phyloP scores from a whole-genome alignment of 2,888 invertebrate genomes.

The Ectropis crepuscularia region DNA sequence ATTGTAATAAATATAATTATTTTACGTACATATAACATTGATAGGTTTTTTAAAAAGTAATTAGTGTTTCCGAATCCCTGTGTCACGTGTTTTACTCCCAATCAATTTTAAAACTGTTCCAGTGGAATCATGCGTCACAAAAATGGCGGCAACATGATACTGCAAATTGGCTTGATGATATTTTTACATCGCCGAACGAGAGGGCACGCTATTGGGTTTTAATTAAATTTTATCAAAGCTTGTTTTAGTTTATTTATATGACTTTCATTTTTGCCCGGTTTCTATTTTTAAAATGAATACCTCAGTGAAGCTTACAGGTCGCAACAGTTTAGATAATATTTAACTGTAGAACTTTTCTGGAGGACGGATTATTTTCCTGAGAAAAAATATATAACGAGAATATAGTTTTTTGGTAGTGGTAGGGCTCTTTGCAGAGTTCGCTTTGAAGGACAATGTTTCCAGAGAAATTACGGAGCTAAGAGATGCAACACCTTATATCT shows the following conservation, averaged over 20 bases:
- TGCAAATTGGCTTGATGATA: constrained; percentile 32
- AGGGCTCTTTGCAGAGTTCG: too few relatives aligned
- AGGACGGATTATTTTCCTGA: too few relatives aligned
- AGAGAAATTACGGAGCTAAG: too few relatives aligned
- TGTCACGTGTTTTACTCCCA: constrained; percentile 15
- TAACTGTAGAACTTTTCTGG: too few relatives aligned
- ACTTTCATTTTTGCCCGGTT: background rate
- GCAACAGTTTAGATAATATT: too few relatives aligned
- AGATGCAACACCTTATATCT: too few relatives aligned
- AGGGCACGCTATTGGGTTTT: constrained; percentile 20
- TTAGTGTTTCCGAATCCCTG: constrained; percentile 1
- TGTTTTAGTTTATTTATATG: constrained; percentile 15
- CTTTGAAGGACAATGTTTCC: too few relatives aligned
- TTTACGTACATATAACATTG: background rate
- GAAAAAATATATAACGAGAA: too few relatives aligned
- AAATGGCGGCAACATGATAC: constrained; percentile 31
- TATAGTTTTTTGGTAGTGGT: too few relatives aligned
- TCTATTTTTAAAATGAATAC: too few relatives aligned
- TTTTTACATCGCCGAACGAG: constrained; percentile 15
- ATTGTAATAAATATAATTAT: background rate
- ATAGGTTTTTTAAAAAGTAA: constrained; percentile 4
- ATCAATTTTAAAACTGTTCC: constrained; percentile 27
- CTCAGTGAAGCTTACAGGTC: too few relatives aligned
- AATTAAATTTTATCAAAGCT: constrained; percentile 17
- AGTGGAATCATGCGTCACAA: constrained; percentile 25